Conservation (phyloP, 1,140 invertebrate species). For the Sycophaga agraensis region DNA sequence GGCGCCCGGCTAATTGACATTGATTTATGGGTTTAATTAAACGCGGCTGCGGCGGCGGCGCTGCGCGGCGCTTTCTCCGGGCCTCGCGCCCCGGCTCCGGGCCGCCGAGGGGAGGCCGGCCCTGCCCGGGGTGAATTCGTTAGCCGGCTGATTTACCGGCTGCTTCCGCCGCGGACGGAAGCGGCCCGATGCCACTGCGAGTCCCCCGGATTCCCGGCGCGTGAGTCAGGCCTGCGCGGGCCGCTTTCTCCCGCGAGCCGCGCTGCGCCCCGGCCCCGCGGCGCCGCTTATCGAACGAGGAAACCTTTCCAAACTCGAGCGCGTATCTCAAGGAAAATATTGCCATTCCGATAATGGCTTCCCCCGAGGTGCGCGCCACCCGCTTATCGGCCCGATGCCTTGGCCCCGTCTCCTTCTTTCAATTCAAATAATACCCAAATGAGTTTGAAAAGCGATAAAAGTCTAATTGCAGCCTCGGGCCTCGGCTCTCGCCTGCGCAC, state of each 20-base stretch:
- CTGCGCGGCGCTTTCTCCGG: neutral
- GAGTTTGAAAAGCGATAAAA: no score
- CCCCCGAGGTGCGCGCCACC: no score
- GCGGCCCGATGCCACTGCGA: slow-evolving; percentile 31
- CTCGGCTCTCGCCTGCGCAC: no score
- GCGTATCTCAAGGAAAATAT: no score
- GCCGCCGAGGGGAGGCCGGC: neutral
- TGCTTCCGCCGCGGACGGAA: slow-evolving; percentile 53
- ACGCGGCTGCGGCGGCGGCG: slow-evolving; percentile 35
- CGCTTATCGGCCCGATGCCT: no score
- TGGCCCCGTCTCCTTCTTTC: no score
- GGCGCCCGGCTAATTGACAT: slow-evolving; percentile 48
- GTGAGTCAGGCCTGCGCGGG: neutral
- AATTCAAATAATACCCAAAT: no score
- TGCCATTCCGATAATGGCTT: no score
- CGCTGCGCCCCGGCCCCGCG: neutral
- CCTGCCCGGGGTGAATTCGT: slow-evolving; percentile 42
- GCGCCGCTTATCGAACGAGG: no score
- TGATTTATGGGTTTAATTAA: slow-evolving; percentile 59
- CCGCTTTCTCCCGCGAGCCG: neutral
- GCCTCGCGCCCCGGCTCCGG: neutral
- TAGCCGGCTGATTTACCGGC: slow-evolving; percentile 54
- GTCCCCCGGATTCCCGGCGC: no score
- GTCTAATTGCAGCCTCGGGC: no score
- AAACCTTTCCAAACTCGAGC: no score